Conservation (phyloP, 2,888 invertebrate species). For the Lacanobia wlatinum region DNA sequence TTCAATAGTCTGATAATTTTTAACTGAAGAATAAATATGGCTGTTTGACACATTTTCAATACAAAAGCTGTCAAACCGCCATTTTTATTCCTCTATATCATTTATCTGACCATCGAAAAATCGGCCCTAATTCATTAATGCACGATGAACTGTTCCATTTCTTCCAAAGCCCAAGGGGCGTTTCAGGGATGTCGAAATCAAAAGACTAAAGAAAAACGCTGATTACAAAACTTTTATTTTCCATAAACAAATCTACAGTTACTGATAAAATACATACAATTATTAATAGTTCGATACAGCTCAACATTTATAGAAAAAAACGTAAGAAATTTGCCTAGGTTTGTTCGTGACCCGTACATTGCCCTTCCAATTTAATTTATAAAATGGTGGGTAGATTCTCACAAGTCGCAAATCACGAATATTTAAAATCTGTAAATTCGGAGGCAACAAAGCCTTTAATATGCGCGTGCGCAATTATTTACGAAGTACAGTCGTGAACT, state of each 20-base stretch:
- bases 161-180: background rate
- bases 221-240: conserved; percentile 79
- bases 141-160: background rate
- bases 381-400: conserved; percentile 14
- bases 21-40: no score
- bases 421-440: conserved; percentile 22
- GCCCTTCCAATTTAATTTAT: conserved; percentile 20
- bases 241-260: conserved; percentile 74
- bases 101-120: no score
- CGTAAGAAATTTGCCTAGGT: conserved; percentile 51
- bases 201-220: conserved; percentile 52
- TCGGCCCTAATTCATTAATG: no score
- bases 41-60: no score
- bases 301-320: conserved; percentile 66
- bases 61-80: no score
- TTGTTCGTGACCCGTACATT: conserved; percentile 13
- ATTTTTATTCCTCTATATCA: no score
- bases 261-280: conserved; percentile 60
- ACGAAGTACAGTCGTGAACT: conserved; percentile 68
- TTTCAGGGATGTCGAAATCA: conserved; percentile 37
- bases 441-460: conserved; percentile 29
- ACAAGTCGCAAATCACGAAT: conserved; percentile 16
- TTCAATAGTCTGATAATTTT: no score
- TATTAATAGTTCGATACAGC: conserved; percentile 54
- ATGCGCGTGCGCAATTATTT: conserved; percentile 33